Evolutionary conservation across 1,140 invertebrate genomes (phyloP).

Genomic region (Macrobrachium rosenbergii): DNA sequence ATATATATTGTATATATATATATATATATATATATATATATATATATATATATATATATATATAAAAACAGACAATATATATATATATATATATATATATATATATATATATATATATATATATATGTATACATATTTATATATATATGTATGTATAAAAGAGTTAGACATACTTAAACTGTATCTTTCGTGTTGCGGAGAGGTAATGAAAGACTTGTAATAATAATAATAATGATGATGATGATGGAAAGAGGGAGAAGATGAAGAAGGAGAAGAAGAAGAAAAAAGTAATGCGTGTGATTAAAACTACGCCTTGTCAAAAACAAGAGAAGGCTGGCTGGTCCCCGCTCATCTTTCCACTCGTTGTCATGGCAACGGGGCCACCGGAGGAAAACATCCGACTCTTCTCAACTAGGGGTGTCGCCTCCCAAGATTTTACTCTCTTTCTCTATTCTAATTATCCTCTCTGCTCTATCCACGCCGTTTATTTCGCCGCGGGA

Average conservation of each 20-base stretch:
- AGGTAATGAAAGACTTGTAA: neutral
- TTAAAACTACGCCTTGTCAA: constrained; percentile 62
- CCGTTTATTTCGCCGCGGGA: neutral
- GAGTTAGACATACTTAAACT: neutral
- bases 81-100: neutral
- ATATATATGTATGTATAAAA: neutral
- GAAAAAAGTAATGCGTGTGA: constrained; percentile 32
- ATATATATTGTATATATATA: neutral
- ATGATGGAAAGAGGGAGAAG: neutral
- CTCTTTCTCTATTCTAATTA: constrained; percentile 1
- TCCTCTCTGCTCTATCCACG: no score
- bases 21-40: neutral
- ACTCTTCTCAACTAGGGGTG: constrained; percentile 54
- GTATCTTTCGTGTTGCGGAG: no score
- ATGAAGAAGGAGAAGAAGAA: neutral
- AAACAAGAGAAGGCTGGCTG: constrained; percentile 59
- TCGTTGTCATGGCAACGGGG: constrained; percentile 54
- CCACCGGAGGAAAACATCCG: constrained; percentile 47
- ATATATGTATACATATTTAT: neutral
- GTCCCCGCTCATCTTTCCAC: constrained; percentile 57
- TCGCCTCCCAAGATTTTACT: constrained; percentile 57
- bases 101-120: neutral
- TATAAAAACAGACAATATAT: no score
- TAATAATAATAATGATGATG: neutral
- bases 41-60: constrained; percentile 1